phyloP scores from a whole-genome alignment of 2,113 vertebrate species.

The Sminthopsis crassicaudata region DNA sequence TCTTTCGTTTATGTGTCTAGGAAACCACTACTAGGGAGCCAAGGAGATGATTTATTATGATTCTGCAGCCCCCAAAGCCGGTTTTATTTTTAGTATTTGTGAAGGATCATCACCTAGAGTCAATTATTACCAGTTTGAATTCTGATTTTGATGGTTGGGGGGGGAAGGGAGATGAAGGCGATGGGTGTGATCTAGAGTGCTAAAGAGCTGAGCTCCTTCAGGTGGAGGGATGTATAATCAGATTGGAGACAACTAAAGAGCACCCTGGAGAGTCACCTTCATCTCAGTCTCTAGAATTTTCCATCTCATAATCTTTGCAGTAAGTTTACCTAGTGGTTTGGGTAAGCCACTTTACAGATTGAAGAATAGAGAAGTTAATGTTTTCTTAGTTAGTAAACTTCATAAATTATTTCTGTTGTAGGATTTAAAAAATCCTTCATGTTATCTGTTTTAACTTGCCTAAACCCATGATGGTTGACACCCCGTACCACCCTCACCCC shows the following conservation, averaged over 20 bases:
- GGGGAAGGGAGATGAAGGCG: no score
- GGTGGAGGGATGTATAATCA: no score
- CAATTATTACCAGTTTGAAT: background rate
- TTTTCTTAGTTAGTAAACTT: slow-evolving; percentile 6
- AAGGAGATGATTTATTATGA: background rate
- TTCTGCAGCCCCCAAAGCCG: background rate
- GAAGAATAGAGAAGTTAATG: background rate
- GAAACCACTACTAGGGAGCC: background rate
- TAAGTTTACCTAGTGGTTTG: slow-evolving; percentile 12
- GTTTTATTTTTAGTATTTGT: background rate
- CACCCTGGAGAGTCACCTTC: background rate
- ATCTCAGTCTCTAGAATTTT: slow-evolving; percentile 23
- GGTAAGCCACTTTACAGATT: slow-evolving; percentile 22
- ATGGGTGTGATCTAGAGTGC: no score
- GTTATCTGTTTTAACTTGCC: slow-evolving; percentile 40
- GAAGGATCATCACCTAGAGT: background rate
- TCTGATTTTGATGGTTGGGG: background rate
- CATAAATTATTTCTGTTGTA: slow-evolving; percentile 10
- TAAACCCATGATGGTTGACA: background rate
- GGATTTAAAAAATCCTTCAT: background rate
- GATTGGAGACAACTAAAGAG: no score
- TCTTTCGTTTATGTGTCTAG: background rate
- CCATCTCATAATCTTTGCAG: background rate
- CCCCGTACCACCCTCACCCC: background rate
- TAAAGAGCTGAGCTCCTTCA: no score